phyloP scores from a whole-genome alignment of 2,888 invertebrate species.

The Coelinius sp. region DNA sequence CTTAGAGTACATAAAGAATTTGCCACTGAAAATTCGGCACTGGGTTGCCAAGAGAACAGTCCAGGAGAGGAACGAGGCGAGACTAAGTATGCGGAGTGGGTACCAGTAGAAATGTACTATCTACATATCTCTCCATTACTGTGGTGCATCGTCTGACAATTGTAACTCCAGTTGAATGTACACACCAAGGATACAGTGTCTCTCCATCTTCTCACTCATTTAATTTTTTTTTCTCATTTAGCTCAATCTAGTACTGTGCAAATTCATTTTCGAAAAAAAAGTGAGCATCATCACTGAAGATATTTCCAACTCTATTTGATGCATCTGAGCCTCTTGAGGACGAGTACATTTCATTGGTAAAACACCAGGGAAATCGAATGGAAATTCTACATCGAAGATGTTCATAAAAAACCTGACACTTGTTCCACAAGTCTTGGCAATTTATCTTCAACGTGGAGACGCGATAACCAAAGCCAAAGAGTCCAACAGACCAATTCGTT shows the following conservation, averaged over 20 bases:
- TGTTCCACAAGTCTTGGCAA: background rate
- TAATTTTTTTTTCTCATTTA: conserved; percentile 39
- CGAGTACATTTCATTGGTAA: conserved; percentile 1
- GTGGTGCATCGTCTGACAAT: conserved; percentile 36
- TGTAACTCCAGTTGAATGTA: conserved; percentile 41
- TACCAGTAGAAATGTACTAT: background rate
- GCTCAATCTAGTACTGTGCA: background rate
- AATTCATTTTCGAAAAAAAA: background rate
- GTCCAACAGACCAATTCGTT: background rate
- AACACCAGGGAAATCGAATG: conserved; percentile 7
- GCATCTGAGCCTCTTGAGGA: too few species aligned
- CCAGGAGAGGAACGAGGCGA: conserved; percentile 3
- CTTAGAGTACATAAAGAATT: background rate
- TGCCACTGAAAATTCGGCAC: background rate
- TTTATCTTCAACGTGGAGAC: conserved; percentile 2
- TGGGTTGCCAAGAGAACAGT: background rate
- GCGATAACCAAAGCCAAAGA: background rate
- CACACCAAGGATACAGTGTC: conserved; percentile 40
- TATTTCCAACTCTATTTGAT: background rate
- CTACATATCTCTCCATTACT: background rate
- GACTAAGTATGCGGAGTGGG: background rate
- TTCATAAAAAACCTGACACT: background rate
- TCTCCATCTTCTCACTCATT: conserved; percentile 17
- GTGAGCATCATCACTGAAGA: background rate
- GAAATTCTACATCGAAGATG: background rate